A percentile compares a stretch with the other conserved stretches of the same genome.
Conservation (phyloP, 1,140 invertebrate genomes). For the Platyscapa corneri region DNA sequence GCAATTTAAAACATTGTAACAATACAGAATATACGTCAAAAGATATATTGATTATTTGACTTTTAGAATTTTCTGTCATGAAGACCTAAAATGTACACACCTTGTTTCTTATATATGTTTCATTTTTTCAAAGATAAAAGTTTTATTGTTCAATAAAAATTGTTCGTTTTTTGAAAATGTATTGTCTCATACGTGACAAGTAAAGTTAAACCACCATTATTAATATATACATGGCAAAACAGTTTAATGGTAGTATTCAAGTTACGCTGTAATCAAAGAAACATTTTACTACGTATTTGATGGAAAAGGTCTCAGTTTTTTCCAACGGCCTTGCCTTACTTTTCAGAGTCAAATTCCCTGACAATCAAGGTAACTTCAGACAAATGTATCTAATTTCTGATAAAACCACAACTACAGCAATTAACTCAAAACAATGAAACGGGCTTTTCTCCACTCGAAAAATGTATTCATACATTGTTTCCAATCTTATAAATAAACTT, state of each 20-base stretch:
- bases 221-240: background rate
- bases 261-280: background rate
- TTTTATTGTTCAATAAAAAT: background rate
- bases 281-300: background rate
- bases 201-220: background rate
- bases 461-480: conserved; percentile 7
- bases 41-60: background rate
- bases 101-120: background rate
- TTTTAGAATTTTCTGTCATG: background rate
- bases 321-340: background rate
- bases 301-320: conserved; percentile 7
- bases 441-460: conserved; percentile 8
- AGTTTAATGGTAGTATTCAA: background rate
- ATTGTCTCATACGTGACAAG: background rate
- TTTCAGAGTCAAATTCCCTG: background rate
- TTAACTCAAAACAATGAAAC: conserved; percentile 20
- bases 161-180: background rate
- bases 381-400: conserved; percentile 31
- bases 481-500: background rate
- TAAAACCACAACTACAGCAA: background rate
- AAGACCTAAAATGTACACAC: background rate
- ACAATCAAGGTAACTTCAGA: background rate
- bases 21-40: background rate
- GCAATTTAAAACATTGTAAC: background rate
- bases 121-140: background rate